phyloP scores from a whole-genome alignment of 2,797 vertebrate species.

The Cyprinella venusta region DNA sequence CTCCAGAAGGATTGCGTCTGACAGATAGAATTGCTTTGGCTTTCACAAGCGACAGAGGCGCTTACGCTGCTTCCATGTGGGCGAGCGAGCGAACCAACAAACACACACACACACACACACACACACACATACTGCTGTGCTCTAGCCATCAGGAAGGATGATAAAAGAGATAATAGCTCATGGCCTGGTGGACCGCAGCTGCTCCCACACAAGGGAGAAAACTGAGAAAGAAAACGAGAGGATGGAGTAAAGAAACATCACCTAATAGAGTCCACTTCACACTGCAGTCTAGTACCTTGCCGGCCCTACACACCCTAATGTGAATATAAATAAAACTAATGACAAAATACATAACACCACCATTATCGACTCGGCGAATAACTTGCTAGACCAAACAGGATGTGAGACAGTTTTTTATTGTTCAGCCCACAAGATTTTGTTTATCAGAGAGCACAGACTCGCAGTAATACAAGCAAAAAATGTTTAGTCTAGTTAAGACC shows the following conservation, averaged over 20 bases:
- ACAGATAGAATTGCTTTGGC: constrained; percentile 70
- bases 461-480: constrained; percentile 1
- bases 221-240: constrained; percentile 33
- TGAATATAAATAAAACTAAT: constrained; percentile 20
- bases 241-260: constrained; percentile 36
- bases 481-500: constrained; percentile 21
- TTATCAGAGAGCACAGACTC: constrained; percentile 15
- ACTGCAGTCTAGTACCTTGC: constrained; percentile 11
- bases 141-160: constrained; percentile 61
- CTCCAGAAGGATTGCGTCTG: constrained; percentile 65
- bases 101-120: constrained; percentile 51
- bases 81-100: constrained; percentile 31
- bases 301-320: constrained; percentile 25
- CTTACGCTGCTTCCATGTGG: constrained; percentile 35
- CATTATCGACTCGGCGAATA: not conserved
- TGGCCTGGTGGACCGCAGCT: constrained; percentile 57
- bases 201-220: constrained; percentile 58
- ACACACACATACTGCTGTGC: constrained; percentile 44
- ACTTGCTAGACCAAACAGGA: constrained; percentile 44
- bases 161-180: constrained; percentile 67
- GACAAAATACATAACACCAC: not conserved
- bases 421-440: constrained; percentile 14
- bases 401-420: constrained; percentile 23
- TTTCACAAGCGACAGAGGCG: constrained; percentile 64
- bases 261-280: constrained; percentile 37